Evolutionary conservation across 2,113 vertebrate species (phyloP).

Genomic region (Corynorhinus townsendii): DNA sequence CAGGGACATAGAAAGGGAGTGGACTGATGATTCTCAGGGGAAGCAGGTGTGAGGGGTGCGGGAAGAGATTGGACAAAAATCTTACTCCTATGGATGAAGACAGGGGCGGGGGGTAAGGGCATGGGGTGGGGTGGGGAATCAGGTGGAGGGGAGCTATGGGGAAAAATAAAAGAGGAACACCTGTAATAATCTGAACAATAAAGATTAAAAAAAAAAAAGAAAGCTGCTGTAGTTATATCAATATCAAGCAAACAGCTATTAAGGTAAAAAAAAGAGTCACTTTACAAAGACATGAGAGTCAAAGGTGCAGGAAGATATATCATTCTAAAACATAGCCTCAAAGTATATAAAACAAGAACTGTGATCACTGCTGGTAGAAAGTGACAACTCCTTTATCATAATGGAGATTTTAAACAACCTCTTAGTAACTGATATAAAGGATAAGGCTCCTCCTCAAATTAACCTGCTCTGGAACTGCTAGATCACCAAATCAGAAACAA

Average conservation of each 20-base stretch:
- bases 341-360: conserved; percentile 23
- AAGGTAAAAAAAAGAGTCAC: conserved; percentile 12
- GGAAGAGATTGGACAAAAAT: too few relatives aligned
- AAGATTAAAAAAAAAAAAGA: conserved; percentile 35
- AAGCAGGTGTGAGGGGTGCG: too few relatives aligned
- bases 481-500: background rate
- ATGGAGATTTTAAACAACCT: conserved; percentile 5
- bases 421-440: background rate
- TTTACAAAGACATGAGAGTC: background rate
- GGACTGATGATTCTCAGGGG: too few relatives aligned
- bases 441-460: background rate
- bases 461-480: conserved; percentile 16
- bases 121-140: too few relatives aligned
- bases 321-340: conserved; percentile 16
- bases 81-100: too few relatives aligned
- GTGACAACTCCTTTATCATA: background rate
- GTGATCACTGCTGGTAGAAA: background rate
- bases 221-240: background rate
- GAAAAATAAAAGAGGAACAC: too few relatives aligned
- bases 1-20: too few relatives aligned
- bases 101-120: too few relatives aligned
- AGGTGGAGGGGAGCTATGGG: too few relatives aligned
- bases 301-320: background rate
- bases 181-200: too few relatives aligned
- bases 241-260: background rate